Percentiles rank a stretch among this genome's conserved stretches.
These are phyloP conservation scores for Tinea semifulvella DNA, from an alignment of 2,888 invertebrate genomes.

Conservation along the genomic window DNA sequence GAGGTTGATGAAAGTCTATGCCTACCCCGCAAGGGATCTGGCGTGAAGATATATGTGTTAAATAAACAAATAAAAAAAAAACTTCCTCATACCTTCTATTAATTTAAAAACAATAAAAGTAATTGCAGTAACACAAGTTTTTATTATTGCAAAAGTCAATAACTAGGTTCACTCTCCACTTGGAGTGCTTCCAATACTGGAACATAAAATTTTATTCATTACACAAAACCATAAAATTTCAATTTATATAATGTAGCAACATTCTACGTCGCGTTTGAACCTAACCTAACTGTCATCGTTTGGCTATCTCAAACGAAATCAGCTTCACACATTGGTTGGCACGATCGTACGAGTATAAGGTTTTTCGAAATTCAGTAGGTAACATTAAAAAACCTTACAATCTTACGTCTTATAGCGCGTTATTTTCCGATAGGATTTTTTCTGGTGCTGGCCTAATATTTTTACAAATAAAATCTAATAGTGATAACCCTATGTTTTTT, in stretches of 20 bases:
- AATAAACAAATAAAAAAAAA: too few relatives aligned
- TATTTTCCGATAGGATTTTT: too few relatives aligned
- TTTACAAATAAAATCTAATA: too few relatives aligned
- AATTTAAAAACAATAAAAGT: not conserved
- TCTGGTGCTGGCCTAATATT: too few relatives aligned
- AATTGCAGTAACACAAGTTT: conserved; percentile 3
- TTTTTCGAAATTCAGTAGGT: not conserved
- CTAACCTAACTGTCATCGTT: not conserved
- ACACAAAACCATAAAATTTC: conserved; percentile 5
- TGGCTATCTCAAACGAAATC: conserved; percentile 8
- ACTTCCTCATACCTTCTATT: too few relatives aligned
- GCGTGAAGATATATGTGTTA: too few relatives aligned
- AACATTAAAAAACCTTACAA: too few relatives aligned
- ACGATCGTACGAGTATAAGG: conserved; percentile 1
- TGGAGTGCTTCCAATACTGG: conserved; percentile 3
- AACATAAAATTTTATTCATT: conserved; percentile 10
- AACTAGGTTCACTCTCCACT: conserved; percentile 1
- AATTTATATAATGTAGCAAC: not conserved
- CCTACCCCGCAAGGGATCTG: too few relatives aligned
- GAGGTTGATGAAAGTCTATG: too few relatives aligned
- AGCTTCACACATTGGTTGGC: conserved; percentile 11
- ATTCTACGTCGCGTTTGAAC: not conserved
- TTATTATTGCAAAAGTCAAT: conserved; percentile 1
- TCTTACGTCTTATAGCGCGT: too few relatives aligned
- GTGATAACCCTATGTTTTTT: too few relatives aligned